Evolutionary conservation across 2,113 vertebrate genomes (phyloP).

Genomic region (Nothocercus julius): DNA sequence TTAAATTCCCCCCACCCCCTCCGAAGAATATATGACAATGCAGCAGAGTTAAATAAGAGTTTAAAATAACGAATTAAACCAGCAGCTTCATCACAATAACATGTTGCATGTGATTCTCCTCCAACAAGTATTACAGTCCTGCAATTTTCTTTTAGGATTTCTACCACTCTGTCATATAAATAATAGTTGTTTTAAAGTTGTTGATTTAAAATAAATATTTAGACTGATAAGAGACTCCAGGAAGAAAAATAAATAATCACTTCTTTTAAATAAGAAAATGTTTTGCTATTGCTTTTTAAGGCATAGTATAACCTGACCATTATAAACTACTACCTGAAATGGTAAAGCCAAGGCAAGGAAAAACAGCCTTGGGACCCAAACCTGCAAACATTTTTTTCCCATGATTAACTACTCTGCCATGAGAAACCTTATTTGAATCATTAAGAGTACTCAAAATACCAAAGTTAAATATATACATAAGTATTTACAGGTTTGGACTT

Average conservation of each 20-base stretch:
- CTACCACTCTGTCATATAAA: not conserved
- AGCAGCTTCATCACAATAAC: not conserved
- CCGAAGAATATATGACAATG: not conserved
- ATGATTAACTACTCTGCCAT: conserved; percentile 39
- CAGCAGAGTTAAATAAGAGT: not conserved
- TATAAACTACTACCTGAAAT: not conserved
- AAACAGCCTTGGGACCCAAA: conserved; percentile 31
- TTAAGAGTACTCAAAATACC: not conserved
- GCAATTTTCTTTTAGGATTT: not conserved
- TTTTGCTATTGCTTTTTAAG: not conserved
- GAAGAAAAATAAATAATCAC: not conserved
- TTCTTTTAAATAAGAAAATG: not conserved
- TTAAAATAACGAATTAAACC: conserved; percentile 18
- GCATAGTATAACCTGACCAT: not conserved
- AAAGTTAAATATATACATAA: conserved; percentile 9
- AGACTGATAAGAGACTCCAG: not conserved
- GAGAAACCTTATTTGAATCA: conserved; percentile 32
- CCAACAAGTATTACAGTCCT: not conserved
- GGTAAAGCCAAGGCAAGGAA: not conserved
- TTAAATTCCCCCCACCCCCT: not conserved
- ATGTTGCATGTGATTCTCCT: not conserved
- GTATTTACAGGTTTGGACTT: conserved; percentile 38
- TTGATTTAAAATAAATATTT: not conserved
- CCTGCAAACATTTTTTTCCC: conserved; percentile 35
- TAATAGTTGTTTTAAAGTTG: not conserved